Base-by-base conservation (phyloP, 2,888 invertebrate genomes). In the Drosophila pseudotakahashii region DNA sequence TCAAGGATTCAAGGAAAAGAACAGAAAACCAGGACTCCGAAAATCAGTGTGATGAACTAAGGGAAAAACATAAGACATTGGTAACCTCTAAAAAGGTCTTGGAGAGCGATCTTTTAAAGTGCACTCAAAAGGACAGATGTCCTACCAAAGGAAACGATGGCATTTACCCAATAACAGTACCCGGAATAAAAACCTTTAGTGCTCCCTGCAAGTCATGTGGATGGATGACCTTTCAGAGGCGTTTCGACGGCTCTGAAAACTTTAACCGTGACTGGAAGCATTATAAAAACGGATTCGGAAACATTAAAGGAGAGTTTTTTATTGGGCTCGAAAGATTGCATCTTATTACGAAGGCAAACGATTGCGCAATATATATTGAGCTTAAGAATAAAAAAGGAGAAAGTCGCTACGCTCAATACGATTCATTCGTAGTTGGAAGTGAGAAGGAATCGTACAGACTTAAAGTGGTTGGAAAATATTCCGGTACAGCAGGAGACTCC, bases 261-360 rank as follows among this genome's bases (percentile, higher is more conserved):
- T 63, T 63, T n/a, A 14, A 48, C 14, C 42, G 60, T 9, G 53
- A n/a, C 32, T 60, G 60, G 60, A 13, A 2, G 1, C 11, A 30
- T 5, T 60, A 60, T 36, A 44, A 26, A n/a, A 2, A 26, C 7
- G 60, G 53, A 14, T 60, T 60, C n/a, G 60, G 60, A 5, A 7
- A 53, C 7, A 26, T 60, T 1, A 36, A 14, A 10, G n/a, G 60
- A 34, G 53, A 60, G 10, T 60, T 60, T 19, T 53, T 42, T 2
- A 36, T 60, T 10, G 60, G 60, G 1, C 42, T 60, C 14, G 36
- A 60, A 34, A 60, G 36, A 26, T 10, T 60, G 23, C 36, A 53
- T 36, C 6, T 19, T 3, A 42, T 60, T 42, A 60, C 60, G 7
- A 26, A 30, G 13, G 34, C 42, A 36, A 19, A 32, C 30, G 36